A percentile compares a stretch with the other conserved stretches of the same genome.
These are phyloP conservation scores for Phodopus roborovskii DNA, from an alignment of 2,113 vertebrate genomes.

Conservation along the genomic window DNA sequence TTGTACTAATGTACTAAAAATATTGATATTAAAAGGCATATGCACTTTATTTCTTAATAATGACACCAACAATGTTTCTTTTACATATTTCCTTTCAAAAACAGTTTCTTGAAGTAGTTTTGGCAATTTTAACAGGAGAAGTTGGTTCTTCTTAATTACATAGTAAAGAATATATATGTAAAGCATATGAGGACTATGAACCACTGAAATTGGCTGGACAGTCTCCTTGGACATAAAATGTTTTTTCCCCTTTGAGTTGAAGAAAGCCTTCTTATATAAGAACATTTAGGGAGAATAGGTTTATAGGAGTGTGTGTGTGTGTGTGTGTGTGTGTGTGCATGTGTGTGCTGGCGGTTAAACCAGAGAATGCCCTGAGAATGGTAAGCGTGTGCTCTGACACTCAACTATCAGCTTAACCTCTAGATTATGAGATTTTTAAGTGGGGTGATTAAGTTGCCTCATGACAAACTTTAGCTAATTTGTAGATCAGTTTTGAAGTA, in stretches of 20 bases:
- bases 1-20: slow-evolving; percentile 76
- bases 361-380: background rate
- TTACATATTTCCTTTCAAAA: slow-evolving; percentile 72
- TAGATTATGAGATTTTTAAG: background rate
- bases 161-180: slow-evolving; percentile 3
- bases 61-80: slow-evolving; percentile 66
- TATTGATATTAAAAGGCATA: slow-evolving; percentile 71
- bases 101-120: slow-evolving; percentile 60
- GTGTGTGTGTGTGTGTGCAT: background rate
- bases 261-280: slow-evolving; percentile 4
- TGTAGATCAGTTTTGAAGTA: slow-evolving; percentile 54
- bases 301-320: background rate
- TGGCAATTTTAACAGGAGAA: slow-evolving; percentile 42
- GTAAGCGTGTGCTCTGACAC: background rate
- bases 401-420: background rate
- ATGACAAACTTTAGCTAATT: slow-evolving; percentile 39
- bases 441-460: slow-evolving; percentile 38
- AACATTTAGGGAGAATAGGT: slow-evolving; percentile 21
- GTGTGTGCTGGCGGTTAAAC: background rate
- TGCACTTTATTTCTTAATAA: slow-evolving; percentile 84
- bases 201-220: slow-evolving; percentile 35
- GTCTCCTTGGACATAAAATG: slow-evolving; percentile 22
- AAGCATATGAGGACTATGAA: slow-evolving; percentile 1
- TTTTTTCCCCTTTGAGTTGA: slow-evolving; percentile 16
- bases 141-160: slow-evolving; percentile 43